Percentiles rank a stretch among this genome's conserved stretches.
Conservation (phyloP, 2,888 invertebrate genomes). For the Mellilla xanthometata region DNA sequence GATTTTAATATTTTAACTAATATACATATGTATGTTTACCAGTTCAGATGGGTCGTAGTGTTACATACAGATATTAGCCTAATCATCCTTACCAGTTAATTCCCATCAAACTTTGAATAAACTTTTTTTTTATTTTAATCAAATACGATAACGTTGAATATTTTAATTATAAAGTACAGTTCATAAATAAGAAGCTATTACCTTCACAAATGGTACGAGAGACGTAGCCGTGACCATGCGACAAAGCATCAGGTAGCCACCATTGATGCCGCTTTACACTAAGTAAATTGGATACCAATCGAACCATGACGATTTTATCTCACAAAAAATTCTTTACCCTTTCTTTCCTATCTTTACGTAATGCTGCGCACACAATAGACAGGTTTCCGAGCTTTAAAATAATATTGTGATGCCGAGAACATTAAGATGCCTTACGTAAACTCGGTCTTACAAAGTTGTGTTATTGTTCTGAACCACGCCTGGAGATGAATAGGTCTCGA, state of each 20-base stretch:
- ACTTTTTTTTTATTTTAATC: slow-evolving; percentile 56
- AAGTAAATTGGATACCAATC: slow-evolving; percentile 74
- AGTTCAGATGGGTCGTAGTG: too few species aligned
- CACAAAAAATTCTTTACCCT: slow-evolving; percentile 62
- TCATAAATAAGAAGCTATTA: slow-evolving; percentile 69
- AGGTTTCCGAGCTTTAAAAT: slow-evolving; percentile 42
- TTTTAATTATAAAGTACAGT: slow-evolving; percentile 71
- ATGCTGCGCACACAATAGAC: slow-evolving; percentile 60
- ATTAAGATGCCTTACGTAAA: slow-evolving; percentile 16
- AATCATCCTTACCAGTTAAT: slow-evolving; percentile 49
- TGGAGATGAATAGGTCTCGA: slow-evolving; percentile 14
- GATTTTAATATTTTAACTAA: too few species aligned
- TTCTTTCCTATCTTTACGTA: slow-evolving; percentile 63
- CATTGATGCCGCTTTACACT: slow-evolving; percentile 51
- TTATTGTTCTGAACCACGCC: slow-evolving; percentile 10
- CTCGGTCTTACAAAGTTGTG: slow-evolving; percentile 7
- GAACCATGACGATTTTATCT: slow-evolving; percentile 69
- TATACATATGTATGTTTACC: too few species aligned
- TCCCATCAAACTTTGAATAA: slow-evolving; percentile 49
- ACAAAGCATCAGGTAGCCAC: slow-evolving; percentile 63
- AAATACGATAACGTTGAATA: slow-evolving; percentile 47
- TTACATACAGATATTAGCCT: slow-evolving; percentile 28
- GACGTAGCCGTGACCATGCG: slow-evolving; percentile 61
- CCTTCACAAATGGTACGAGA: slow-evolving; percentile 48
- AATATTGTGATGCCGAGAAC: slow-evolving; percentile 33